Conservation (phyloP, 30 jellyfish, hydroid and myxozoan species). For the Rhopilema esculentum region DNA sequence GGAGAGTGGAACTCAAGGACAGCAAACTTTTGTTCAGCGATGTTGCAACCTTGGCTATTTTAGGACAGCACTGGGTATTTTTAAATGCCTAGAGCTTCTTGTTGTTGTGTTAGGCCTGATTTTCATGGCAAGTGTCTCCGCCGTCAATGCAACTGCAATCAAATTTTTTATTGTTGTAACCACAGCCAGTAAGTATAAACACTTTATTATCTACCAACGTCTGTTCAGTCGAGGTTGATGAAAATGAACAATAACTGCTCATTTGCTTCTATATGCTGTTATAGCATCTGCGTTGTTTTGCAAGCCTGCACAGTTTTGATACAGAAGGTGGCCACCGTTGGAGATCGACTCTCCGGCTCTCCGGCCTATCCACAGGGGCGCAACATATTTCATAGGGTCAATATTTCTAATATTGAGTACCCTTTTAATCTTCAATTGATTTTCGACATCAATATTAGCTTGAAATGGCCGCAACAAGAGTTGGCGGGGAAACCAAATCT, state of each 20-base stretch:
- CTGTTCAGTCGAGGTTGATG: too few relatives aligned
- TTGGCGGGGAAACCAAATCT: too few relatives aligned
- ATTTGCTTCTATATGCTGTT: not conserved
- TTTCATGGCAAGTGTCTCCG: slow-evolving; percentile 60
- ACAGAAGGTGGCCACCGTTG: not conserved
- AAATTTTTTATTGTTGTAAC: slow-evolving; percentile 46
- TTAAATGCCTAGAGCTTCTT: slow-evolving; percentile 28
- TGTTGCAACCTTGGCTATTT: slow-evolving; percentile 49
- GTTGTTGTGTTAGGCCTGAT: slow-evolving; percentile 65
- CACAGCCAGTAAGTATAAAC: slow-evolving; percentile 51
- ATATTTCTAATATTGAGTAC: too few relatives aligned
- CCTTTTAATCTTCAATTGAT: too few relatives aligned
- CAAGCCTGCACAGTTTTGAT: slow-evolving; percentile 5
- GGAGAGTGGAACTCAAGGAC: slow-evolving; percentile 13
- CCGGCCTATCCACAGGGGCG: too few relatives aligned
- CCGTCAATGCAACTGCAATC: slow-evolving; percentile 44
- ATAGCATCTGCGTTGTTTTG: not conserved
- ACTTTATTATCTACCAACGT: too few relatives aligned
- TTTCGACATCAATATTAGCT: too few relatives aligned
- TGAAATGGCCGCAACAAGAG: too few relatives aligned
- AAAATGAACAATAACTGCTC: not conserved
- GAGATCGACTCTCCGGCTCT: too few relatives aligned
- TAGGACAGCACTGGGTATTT: slow-evolving; percentile 38
- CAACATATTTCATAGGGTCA: too few relatives aligned
- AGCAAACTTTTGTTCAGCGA: slow-evolving; percentile 22